Evolutionary conservation across 2,113 vertebrate species (phyloP).

Genomic region (Lepus europaeus): DNA sequence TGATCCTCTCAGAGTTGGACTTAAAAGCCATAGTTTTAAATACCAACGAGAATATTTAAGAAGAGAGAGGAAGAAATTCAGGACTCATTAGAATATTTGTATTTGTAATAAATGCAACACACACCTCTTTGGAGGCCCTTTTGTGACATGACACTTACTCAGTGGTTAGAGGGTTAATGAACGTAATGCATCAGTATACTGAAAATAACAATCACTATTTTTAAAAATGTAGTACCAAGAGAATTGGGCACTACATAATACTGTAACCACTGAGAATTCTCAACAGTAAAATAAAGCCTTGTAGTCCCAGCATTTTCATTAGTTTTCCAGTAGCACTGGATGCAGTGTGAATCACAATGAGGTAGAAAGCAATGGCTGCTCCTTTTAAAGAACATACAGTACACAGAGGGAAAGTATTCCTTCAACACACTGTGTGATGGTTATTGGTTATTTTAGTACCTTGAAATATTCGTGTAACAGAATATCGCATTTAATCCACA

Average conservation of each 20-base stretch:
- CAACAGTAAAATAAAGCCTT: constrained; percentile 90
- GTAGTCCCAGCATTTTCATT: constrained; percentile 90
- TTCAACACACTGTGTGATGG: constrained; percentile 73
- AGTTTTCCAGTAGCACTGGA: constrained; percentile 89
- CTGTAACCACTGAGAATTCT: constrained; percentile 88
- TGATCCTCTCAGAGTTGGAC: constrained; percentile 68
- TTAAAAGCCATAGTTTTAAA: constrained; percentile 74
- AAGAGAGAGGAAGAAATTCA: not conserved
- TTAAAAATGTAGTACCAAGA: constrained; percentile 82
- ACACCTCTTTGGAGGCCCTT: constrained; percentile 71
- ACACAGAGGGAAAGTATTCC: constrained; percentile 70
- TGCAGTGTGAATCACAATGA: constrained; percentile 90
- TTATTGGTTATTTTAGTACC: constrained; percentile 78
- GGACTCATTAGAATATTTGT: constrained; percentile 40
- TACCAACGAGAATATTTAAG: not conserved
- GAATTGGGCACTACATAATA: constrained; percentile 88
- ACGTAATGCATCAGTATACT: constrained; percentile 84
- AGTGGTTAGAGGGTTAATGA: constrained; percentile 85
- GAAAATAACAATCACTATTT: constrained; percentile 89
- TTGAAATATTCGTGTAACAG: constrained; percentile 65
- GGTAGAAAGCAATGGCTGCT: constrained; percentile 81
- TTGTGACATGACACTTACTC: constrained; percentile 58
- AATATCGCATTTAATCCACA: constrained; percentile 67
- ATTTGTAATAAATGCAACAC: constrained; percentile 73
- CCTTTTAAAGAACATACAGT: constrained; percentile 80